These are phyloP conservation scores for Halcyon leucocephala DNA, from an alignment of 2,797 vertebrate species.

Conservation along the genomic window DNA sequence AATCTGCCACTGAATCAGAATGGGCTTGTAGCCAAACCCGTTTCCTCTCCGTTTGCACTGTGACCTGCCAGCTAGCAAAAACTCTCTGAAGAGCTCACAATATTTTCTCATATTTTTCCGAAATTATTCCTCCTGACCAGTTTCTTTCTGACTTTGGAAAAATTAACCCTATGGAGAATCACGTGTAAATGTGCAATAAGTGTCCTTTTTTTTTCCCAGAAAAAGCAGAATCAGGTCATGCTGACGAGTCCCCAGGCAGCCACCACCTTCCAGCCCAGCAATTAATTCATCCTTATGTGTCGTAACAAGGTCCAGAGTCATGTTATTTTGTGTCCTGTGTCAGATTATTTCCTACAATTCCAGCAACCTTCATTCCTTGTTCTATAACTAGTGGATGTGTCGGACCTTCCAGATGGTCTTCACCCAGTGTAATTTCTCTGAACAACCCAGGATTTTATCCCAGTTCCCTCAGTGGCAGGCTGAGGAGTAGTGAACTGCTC, in stretches of 20 bases:
- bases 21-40: not conserved
- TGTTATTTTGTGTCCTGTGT: not conserved
- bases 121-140: not conserved
- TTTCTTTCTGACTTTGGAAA: constrained; percentile 1
- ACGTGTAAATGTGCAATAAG: not conserved
- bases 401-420: not conserved
- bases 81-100: constrained; percentile 12
- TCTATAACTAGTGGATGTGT: not conserved
- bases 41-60: constrained; percentile 14
- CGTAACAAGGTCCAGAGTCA: not conserved
- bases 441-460: not conserved
- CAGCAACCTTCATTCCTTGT: not conserved
- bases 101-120: constrained; percentile 39
- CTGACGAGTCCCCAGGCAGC: not conserved
- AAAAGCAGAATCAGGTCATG: not conserved
- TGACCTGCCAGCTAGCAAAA: constrained; percentile 41
- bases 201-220: not conserved
- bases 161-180: not conserved
- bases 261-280: not conserved
- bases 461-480: fast-evolving
- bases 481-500: not conserved
- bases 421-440: not conserved
- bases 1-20: not conserved
- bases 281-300: constrained; percentile 16
- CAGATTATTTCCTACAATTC: not conserved